Evolutionary conservation across 2,888 invertebrate species (phyloP), one percentile per base, ranked within the genome.

Genomic region (Torymus texanus): DNA sequence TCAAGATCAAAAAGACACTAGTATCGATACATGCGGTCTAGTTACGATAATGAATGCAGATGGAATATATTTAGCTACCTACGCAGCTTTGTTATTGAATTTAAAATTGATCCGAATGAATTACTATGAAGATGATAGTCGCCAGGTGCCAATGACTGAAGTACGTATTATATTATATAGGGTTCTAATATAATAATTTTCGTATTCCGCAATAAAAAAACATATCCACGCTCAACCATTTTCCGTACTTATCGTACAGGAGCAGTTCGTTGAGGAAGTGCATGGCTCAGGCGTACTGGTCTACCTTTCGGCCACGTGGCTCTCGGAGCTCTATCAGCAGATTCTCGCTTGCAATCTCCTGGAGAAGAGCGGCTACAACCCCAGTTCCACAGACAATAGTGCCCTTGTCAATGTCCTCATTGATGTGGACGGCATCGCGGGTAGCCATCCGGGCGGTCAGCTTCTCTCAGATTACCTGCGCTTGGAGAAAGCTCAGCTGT

Each of bases 291-390:
- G 98, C 0, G 96, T 98, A 18, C 91, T 98, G 41, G 96, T 98
- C 8, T 98, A 97, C 88, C 92, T 98, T 12, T 97, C 98, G 0
- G 96, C 97, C 0, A 95, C 96, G 0, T 98, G 98, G 98, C 92
- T 98, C 2, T 94, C 96, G 55, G 97, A 98, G 87, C 92, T 98
- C 10, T 98, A 98, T 88, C 97, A 97, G 85, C 96, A 95, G 87
- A 94, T 97, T 1, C 91, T 97, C 4, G 93, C 95, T 0, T 93
- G 93, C 76, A 95, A 95, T 85, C 89, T 96, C 12, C 91, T 97
- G n/a, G 93, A 93, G 83, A 92, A 92, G 72, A 93, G 94, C 66
- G 95, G 95, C 0, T 93, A 93, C 84, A 93, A 93, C 85, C 93
- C 93, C 79, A 90, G 90, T 81, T 87, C 88, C 13, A 86, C 88